phyloP scores from a whole-genome alignment of 2,113 vertebrate species.

The Hassar affinis region DNA sequence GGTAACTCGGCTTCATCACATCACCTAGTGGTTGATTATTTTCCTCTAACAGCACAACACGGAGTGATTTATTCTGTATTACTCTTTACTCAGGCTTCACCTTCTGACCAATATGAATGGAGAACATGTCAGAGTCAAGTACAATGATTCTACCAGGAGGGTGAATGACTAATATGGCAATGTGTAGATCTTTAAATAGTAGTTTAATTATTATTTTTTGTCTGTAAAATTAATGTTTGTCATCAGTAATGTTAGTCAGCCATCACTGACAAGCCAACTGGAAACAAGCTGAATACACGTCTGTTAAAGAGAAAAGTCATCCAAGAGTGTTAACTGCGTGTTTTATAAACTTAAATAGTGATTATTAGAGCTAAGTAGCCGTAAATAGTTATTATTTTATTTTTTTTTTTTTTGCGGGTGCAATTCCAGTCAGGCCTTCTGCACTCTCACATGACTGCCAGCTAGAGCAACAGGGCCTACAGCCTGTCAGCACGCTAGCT shows the following conservation, averaged over 20 bases:
- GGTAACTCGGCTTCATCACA: background rate
- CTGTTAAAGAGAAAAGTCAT: background rate
- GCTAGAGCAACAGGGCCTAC: constrained; percentile 55
- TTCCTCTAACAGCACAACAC: background rate
- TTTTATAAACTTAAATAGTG: too few species aligned
- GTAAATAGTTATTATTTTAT: background rate
- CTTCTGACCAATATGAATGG: too few species aligned
- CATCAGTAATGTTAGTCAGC: background rate
- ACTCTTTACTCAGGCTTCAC: too few species aligned
- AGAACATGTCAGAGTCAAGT: background rate
- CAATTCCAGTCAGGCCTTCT: constrained; percentile 36
- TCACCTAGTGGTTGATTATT: background rate
- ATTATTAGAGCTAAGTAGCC: background rate
- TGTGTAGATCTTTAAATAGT: background rate
- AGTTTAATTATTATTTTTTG: background rate
- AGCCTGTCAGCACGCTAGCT: background rate
- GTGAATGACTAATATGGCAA: background rate
- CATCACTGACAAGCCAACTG: background rate
- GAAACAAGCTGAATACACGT: background rate
- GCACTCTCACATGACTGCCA: constrained; percentile 49
- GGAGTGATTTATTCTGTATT: background rate
- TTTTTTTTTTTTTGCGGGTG: background rate
- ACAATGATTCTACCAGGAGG: background rate
- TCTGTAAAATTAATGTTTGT: background rate
- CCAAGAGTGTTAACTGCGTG: background rate